Evolutionary conservation across 2,888 invertebrate genomes (phyloP).

Genomic region (Napeogenes sylphis): DNA sequence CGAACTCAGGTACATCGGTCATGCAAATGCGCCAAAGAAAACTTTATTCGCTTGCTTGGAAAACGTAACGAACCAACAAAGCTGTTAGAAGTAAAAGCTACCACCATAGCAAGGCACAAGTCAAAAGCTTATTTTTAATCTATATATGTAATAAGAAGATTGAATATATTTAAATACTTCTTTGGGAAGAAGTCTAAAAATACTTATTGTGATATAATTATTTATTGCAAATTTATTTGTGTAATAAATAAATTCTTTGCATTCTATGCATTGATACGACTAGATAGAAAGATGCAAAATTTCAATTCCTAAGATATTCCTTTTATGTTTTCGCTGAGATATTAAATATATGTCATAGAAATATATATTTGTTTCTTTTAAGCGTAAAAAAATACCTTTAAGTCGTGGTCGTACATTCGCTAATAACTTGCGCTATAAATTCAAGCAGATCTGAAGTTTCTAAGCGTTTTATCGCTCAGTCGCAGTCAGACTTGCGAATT

Average conservation of each 20-base stretch:
- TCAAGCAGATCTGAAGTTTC: conserved; percentile 50
- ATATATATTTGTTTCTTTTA: no score
- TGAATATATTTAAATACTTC: neutral
- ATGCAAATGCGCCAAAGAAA: conserved; percentile 65
- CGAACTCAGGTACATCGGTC: conserved; percentile 43
- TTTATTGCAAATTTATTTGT: no score
- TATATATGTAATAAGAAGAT: neutral
- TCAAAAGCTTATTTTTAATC: conserved; percentile 24
- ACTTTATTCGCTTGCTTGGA: conserved; percentile 62
- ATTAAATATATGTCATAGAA: no score
- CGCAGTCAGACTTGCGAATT: conserved; percentile 52
- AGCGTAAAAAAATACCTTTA: no score
- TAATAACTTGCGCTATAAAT: conserved; percentile 36
- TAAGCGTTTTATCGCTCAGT: conserved; percentile 71
- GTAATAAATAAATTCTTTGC: no score
- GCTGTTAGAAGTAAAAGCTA: conserved; percentile 59
- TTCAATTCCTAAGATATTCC: no score
- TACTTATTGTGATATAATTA: no score
- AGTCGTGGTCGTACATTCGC: conserved; percentile 5
- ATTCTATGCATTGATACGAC: no score
- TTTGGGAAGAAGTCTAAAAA: no score
- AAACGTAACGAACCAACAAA: conserved; percentile 69
- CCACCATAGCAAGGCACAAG: conserved; percentile 40
- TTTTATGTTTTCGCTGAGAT: no score
- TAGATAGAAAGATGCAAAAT: no score